Base-by-base conservation (phyloP, 2,797 vertebrate species). In the Naso thynnoides region DNA sequence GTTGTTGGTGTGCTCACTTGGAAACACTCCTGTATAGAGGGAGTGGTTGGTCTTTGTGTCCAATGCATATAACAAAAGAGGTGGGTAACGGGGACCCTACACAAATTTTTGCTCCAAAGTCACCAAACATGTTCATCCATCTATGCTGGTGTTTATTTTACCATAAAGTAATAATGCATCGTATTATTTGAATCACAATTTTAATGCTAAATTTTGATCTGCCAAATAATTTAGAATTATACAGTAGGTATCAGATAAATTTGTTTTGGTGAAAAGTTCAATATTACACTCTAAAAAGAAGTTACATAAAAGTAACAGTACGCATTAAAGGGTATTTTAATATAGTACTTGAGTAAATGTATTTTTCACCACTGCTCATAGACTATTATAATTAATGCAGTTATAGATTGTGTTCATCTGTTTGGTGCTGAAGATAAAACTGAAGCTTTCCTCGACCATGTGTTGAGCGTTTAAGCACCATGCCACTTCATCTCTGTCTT, bases 401-500 rank as follows among this genome's bases (percentile, higher is more conserved):
- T 41, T 23, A 50, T 27, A 7, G 8, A 33, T 33, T 8, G 10
- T 33, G 8, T 29, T 64, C 21, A 65, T 77, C 29, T 42, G 29
- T 47, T 38, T 27, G 29, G 16, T 44, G 60, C 50, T 70, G 44
- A 50, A 69, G 45, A 72, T 61, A 57, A 81, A 81, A 65, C 29
- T n/a, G 44, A 63, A 62, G 60, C 21, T 23, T 67, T 77, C 41
- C 26, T 21, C 11, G 39, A 70, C 52, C 72, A 54, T 8, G 14
- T 63, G 50, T 60, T 18, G 52, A 74, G 54, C 19, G 26, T 81
- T 67, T 50, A 27, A 58, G 16, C 55, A 50, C 53, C 2, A 0
- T 48, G 39, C 52, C 77, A 65, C 76, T 56, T 80, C 54, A 42
- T 79, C 71, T 64, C 61, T 53, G 13, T 61, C 67, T n/a, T 78